Percentiles rank a stretch among this genome's conserved stretches.
Evolutionary conservation across 2,113 vertebrate species (phyloP).

Genomic region (Taxidea taxus): DNA sequence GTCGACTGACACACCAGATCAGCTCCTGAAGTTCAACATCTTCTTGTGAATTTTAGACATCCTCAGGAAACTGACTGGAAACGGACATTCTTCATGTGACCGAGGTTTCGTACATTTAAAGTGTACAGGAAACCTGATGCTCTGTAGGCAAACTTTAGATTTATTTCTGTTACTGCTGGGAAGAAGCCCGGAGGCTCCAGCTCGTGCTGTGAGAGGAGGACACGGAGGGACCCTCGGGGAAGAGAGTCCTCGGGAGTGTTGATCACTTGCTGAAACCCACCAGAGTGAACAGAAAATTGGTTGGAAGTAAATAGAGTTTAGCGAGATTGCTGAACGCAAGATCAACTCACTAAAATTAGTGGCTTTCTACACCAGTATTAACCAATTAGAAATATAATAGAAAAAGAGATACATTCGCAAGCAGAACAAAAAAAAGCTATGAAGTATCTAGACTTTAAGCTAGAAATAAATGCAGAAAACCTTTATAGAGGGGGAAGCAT

Average conservation of each 20-base stretch:
- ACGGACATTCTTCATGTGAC: not conserved
- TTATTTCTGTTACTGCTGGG: not conserved
- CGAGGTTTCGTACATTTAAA: not conserved
- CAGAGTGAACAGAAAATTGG: conserved; percentile 23
- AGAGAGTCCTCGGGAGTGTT: not conserved
- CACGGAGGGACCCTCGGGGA: not conserved
- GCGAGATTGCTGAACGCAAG: conserved; percentile 17
- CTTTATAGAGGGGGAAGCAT: not conserved
- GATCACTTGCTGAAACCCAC: conserved; percentile 18
- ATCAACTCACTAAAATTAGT: conserved; percentile 41
- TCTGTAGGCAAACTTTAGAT: not conserved
- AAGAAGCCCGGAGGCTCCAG: not conserved
- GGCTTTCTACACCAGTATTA: conserved; percentile 30
- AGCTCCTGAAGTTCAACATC: not conserved
- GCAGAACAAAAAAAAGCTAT: not conserved
- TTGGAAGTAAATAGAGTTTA: conserved; percentile 38
- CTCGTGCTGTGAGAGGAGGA: not conserved
- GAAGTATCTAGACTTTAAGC: conserved; percentile 2
- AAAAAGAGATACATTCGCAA: not conserved
- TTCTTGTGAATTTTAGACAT: not conserved
- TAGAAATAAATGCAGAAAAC: conserved; percentile 25
- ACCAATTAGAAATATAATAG: conserved; percentile 47
- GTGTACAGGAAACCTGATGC: not conserved
- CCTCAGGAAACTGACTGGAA: not conserved
- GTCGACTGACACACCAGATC: not conserved